Conservation (phyloP, 2,797 vertebrate species). For the Microctenopoma lineatum region DNA sequence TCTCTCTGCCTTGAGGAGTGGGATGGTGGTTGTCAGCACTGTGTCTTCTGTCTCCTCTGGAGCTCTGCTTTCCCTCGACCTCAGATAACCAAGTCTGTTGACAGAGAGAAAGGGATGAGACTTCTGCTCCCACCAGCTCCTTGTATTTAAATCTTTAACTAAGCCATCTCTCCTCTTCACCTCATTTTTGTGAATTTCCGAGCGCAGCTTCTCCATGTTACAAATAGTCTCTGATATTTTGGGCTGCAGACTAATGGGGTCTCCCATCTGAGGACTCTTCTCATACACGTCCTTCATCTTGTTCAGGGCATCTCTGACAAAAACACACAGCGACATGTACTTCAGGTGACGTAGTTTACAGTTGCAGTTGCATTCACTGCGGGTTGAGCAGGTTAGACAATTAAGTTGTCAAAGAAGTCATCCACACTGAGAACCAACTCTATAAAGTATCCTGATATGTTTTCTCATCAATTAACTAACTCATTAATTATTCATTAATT, state of each 20-base stretch:
- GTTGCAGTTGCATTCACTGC: not conserved
- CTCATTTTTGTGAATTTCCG: slow-evolving; percentile 98
- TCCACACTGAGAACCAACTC: too few species aligned
- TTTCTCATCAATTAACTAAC: too few species aligned
- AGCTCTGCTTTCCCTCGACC: slow-evolving; percentile 94
- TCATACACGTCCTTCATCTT: slow-evolving; percentile 99
- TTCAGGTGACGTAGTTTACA: not conserved
- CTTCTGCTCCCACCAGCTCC: not conserved
- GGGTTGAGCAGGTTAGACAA: too few species aligned
- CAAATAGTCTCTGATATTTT: slow-evolving; percentile 97
- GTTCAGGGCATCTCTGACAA: slow-evolving; percentile 93
- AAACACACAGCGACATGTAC: slow-evolving; percentile 7
- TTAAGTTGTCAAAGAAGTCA: too few species aligned
- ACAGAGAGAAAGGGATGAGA: not conserved
- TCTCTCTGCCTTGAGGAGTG: slow-evolving; percentile 96
- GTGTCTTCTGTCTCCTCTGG: slow-evolving; percentile 91
- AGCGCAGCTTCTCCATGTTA: slow-evolving; percentile 95
- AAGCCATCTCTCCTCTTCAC: slow-evolving; percentile 65
- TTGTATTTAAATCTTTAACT: too few species aligned
- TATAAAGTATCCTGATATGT: too few species aligned
- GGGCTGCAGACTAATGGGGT: slow-evolving; percentile 94
- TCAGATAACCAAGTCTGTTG: slow-evolving; percentile 95
- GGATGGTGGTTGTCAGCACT: slow-evolving; percentile 97
- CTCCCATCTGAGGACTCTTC: slow-evolving; percentile 98
- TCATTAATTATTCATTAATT: too few species aligned